Evolutionary conservation across 2,113 vertebrate species (phyloP).

Genomic region (Macroglossus sobrinus): DNA sequence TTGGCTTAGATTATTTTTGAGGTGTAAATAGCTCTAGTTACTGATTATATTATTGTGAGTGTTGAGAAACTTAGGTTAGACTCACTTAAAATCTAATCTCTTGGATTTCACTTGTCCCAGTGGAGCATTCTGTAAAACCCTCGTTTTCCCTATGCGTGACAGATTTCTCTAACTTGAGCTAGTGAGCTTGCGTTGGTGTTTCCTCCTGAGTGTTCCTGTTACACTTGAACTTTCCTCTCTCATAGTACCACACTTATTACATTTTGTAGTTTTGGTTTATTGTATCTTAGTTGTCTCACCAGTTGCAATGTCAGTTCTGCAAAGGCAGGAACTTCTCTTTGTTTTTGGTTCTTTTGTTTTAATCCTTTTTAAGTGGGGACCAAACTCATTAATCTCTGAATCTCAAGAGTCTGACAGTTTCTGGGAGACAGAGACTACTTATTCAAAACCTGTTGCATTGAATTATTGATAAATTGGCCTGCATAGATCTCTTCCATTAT

Average conservation of each 20-base stretch:
- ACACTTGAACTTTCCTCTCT: not conserved
- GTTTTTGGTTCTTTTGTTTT: not conserved
- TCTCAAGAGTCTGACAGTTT: conserved; percentile 41
- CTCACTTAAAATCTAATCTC: not conserved
- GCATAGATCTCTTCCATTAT: not conserved
- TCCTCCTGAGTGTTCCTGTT: not conserved
- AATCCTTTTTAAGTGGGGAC: conserved; percentile 2
- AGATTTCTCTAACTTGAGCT: not conserved
- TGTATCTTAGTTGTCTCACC: not conserved
- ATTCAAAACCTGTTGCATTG: not conserved
- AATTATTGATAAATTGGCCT: not conserved
- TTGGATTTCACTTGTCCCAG: not conserved
- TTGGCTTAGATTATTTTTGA: not conserved
- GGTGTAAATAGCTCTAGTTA: not conserved
- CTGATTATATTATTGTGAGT: not conserved
- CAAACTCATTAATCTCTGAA: not conserved
- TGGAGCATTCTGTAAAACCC: not conserved
- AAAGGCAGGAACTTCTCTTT: not conserved
- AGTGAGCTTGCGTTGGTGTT: not conserved
- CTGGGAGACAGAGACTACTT: not conserved
- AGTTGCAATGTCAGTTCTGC: not conserved
- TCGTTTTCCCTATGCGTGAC: not conserved
- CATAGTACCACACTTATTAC: not conserved
- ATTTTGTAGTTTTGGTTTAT: not conserved
- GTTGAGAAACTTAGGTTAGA: not conserved